Percentiles rank a stretch among this genome's conserved stretches.
phyloP scores from a whole-genome alignment of 2,113 vertebrate species.

The Hymenochirus boettgeri region DNA sequence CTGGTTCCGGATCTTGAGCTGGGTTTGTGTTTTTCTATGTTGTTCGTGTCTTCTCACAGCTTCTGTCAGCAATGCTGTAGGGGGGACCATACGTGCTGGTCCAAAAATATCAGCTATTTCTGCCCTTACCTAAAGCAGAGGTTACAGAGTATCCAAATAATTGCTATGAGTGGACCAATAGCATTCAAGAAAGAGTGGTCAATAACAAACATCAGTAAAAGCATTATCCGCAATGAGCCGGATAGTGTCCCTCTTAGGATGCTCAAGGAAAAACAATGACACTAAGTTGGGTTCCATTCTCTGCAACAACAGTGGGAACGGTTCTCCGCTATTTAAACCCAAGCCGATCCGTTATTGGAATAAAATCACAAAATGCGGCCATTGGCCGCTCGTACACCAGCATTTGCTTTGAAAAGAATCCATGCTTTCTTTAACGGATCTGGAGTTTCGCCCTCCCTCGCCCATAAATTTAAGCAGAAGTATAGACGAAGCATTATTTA shows the following conservation, averaged over 20 bases:
- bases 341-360: conserved; percentile 45
- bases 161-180: conserved; percentile 57
- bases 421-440: conserved; percentile 75
- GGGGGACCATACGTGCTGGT: conserved; percentile 77
- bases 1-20: conserved; percentile 82
- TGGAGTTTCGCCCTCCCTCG: conserved; percentile 85
- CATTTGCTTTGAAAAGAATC: conserved; percentile 67
- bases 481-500: conserved; percentile 88
- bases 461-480: conserved; percentile 92
- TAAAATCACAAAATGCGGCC: conserved; percentile 60
- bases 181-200: conserved; percentile 40
- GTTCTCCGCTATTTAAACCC: conserved; percentile 52
- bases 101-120: conserved; percentile 85
- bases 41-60: conserved; percentile 65
- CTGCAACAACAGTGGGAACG: conserved; percentile 36
- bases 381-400: conserved; percentile 55
- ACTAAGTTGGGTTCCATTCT: conserved; percentile 44
- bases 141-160: conserved; percentile 81
- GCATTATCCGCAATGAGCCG: conserved; percentile 78
- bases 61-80: conserved; percentile 64
- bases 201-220: conserved; percentile 76
- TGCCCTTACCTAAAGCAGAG: conserved; percentile 67
- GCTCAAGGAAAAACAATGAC: conserved; percentile 71
- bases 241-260: conserved; percentile 59
- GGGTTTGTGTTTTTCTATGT: conserved; percentile 68